These are phyloP conservation scores for Odontophorus gujanensis DNA, from an alignment of 2,113 vertebrate species.

Conservation along the genomic window DNA sequence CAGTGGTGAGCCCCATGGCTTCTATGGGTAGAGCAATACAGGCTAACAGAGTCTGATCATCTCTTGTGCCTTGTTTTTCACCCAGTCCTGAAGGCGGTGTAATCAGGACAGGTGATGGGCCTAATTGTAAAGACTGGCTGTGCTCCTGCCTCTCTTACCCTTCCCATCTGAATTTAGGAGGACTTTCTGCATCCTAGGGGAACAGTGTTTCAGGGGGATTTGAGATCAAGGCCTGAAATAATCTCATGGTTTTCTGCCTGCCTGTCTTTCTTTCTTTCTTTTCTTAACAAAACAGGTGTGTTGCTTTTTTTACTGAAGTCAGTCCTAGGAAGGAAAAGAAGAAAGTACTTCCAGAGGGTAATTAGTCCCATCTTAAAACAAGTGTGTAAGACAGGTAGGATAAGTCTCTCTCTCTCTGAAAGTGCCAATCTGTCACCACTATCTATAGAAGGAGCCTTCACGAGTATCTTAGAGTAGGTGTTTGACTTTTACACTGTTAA, in stretches of 20 bases:
- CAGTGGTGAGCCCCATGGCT: background rate
- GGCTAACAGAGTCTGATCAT: background rate
- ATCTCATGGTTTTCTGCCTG: accelerated
- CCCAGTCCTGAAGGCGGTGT: background rate
- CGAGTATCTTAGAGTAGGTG: conserved; percentile 69
- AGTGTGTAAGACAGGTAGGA: conserved; percentile 74
- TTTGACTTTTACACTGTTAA: conserved; percentile 74
- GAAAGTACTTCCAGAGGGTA: conserved; percentile 34
- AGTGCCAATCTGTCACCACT: conserved; percentile 73
- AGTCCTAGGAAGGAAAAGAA: conserved; percentile 8
- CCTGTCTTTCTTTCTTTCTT: background rate
- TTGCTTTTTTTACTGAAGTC: background rate
- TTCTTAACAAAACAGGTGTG: background rate
- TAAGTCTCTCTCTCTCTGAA: conserved; percentile 50
- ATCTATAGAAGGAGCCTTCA: conserved; percentile 72
- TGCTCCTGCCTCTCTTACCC: background rate
- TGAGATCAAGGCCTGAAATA: background rate
- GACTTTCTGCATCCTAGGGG: background rate
- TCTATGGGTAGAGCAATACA: background rate
- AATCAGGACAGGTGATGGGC: background rate
- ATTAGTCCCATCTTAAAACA: conserved; percentile 59
- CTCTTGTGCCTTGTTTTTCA: background rate
- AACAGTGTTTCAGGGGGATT: background rate
- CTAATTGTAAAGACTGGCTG: background rate
- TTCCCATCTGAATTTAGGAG: background rate